Evolutionary conservation across 1,140 invertebrate species (phyloP), one percentile per base, ranked within the genome.

Genomic region (Drosophila subpulchrella): DNA sequence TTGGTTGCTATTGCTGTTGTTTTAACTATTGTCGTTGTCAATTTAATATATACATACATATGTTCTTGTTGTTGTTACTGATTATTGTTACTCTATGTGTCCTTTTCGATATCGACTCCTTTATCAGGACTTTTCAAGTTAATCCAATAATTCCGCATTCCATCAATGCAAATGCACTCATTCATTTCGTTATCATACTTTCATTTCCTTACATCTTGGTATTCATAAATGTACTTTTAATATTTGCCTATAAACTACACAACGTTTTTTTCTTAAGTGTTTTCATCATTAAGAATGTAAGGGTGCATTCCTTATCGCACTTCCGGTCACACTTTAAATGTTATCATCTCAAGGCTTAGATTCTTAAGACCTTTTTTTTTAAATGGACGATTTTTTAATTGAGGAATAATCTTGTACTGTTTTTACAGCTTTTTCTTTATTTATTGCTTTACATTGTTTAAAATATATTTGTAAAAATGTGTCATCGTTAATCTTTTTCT

Each of bases 1-100:
- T 27, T 58, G 36, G 15, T 70, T 63, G 51, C 20, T 46, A 41
- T 71, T 50, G 60, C 13, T 54, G 53, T 80, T 56, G 17, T 62
- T 68, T 17, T 47, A 58, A 24, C 61, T 62, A 32, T 71, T 73
- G 41, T 58, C 20, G 36, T 57, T 48, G 17, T 58, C 47, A 30
- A 39, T 38, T 54, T 61, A 78, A 41, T 60, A 60, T 60, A 60
- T n/a, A n/a, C 27, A 30, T 17, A 41, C 12, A 15, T n/a, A 11
- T 38, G 17, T 17, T 15, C 10, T 24, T 39, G 50, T 27, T 39
- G 20, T 61, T 51, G 30, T 42, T n/a, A 30, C 8, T 65, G 15
- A 44, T 27, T 2, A 6, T n/a, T 20, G 20, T 41, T 51, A 39
- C 7, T 51, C 32, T 12, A 5, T 38, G 30, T 10, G 20, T n/a